These are phyloP conservation scores for Laterallus jamaicensis DNA, from an alignment of 2,113 vertebrate genomes.

Conservation along the genomic window DNA sequence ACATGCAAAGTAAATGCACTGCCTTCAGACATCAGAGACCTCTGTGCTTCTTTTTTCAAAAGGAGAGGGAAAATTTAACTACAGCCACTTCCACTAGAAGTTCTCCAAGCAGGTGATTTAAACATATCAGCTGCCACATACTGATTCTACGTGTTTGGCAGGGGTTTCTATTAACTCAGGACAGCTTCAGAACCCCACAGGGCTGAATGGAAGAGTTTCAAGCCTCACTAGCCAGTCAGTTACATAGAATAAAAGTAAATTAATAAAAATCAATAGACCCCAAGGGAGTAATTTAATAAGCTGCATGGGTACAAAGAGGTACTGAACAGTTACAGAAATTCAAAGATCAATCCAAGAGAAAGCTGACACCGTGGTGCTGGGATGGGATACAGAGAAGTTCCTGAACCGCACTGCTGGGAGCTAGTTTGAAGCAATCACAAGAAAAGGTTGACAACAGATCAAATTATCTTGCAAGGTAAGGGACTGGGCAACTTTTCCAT, in stretches of 20 bases:
- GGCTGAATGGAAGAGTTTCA: background rate
- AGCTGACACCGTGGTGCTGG: background rate
- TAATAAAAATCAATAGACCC: background rate
- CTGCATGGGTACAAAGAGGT: background rate
- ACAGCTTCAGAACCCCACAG: accelerated
- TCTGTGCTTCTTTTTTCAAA: background rate
- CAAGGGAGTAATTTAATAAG: background rate
- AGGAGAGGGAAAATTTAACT: background rate
- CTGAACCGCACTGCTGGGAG: background rate
- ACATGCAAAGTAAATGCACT: background rate
- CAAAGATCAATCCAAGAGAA: background rate
- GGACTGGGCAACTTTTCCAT: background rate
- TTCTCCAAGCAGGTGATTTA: background rate
- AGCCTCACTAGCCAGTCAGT: background rate
- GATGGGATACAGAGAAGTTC: background rate
- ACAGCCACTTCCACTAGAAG: background rate
- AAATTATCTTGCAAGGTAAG: background rate
- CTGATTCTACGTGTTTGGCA: background rate
- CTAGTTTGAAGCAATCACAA: background rate
- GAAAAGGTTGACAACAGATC: background rate
- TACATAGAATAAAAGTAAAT: background rate
- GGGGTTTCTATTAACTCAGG: background rate
- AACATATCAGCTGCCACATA: background rate
- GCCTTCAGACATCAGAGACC: background rate
- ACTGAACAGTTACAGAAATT: background rate